Conservation (phyloP, 2,113 vertebrate genomes). For the Catagonus wagneri region DNA sequence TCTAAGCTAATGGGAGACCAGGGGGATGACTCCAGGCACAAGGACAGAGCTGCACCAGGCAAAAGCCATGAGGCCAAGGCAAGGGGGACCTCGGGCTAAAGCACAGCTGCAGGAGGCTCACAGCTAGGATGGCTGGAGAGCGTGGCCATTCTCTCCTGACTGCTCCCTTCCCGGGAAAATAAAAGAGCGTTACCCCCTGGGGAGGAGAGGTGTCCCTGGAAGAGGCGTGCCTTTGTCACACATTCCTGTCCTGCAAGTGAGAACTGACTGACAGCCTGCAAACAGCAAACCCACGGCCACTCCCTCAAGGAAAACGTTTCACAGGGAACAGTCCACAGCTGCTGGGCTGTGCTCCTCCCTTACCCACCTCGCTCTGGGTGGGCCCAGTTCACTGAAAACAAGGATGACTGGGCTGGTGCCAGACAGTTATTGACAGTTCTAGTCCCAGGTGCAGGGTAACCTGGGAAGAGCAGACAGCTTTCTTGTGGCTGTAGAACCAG, state of each 20-base stretch:
- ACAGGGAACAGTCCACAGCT: not conserved
- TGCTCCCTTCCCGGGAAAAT: not conserved
- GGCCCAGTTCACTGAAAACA: not conserved
- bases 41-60: fast-evolving
- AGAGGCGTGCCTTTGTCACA: not conserved
- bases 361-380: not conserved
- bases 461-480: not conserved
- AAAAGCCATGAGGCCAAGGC: not conserved
- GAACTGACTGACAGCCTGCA: not conserved
- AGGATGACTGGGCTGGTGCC: not conserved
- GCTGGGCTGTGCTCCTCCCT: not conserved
- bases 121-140: not conserved
- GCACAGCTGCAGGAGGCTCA: fast-evolving
- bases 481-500: fast-evolving
- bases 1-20: not conserved
- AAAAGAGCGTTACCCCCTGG: too few species aligned
- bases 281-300: not conserved
- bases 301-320: not conserved
- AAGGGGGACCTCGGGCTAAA: not conserved
- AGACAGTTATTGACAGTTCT: not conserved
- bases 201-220: not conserved
- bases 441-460: not conserved
- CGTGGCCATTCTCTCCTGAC: not conserved
- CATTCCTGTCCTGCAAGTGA: too few species aligned
- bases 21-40: not conserved